These are phyloP conservation scores for Sarcophaga rosellei DNA, from an alignment of 2,888 invertebrate species.

Conservation along the genomic window DNA sequence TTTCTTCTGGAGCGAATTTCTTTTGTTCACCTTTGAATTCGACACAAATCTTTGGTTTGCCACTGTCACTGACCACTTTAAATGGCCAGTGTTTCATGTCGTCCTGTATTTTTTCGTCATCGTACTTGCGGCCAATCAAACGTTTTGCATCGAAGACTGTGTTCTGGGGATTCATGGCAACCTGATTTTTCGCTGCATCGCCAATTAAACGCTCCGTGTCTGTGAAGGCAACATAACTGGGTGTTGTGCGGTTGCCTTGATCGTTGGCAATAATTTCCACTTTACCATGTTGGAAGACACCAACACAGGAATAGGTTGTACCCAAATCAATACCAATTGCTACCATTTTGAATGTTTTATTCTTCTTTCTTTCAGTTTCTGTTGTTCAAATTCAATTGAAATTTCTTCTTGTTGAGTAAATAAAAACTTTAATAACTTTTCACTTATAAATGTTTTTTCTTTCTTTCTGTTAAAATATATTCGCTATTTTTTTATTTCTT, in stretches of 20 bases:
- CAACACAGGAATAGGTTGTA: constrained; percentile 88
- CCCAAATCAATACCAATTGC: constrained; percentile 84
- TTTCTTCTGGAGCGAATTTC: constrained; percentile 93
- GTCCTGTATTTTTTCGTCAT: constrained; percentile 92
- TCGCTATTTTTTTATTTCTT: not conserved
- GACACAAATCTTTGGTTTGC: constrained; percentile 91
- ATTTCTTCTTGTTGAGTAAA: not conserved
- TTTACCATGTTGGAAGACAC: constrained; percentile 90
- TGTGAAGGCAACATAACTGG: constrained; percentile 87
- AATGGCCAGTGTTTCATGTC: constrained; percentile 98
- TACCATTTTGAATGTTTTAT: constrained; percentile 78
- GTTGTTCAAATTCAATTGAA: not conserved
- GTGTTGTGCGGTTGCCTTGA: constrained; percentile 84
- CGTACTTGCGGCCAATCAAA: constrained; percentile 95
- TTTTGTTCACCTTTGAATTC: constrained; percentile 94
- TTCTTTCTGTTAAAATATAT: too few species aligned
- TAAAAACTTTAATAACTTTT: not conserved
- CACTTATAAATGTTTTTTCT: not conserved
- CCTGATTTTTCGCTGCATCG: constrained; percentile 92
- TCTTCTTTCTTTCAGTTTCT: not conserved
- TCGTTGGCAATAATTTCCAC: constrained; percentile 93
- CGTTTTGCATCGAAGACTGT: constrained; percentile 97
- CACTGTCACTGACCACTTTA: constrained; percentile 89
- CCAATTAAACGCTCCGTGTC: constrained; percentile 88
- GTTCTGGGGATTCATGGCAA: constrained; percentile 94